Evolutionary conservation across 2,888 invertebrate species (phyloP).

Genomic region (Agrochola lychnidis): DNA sequence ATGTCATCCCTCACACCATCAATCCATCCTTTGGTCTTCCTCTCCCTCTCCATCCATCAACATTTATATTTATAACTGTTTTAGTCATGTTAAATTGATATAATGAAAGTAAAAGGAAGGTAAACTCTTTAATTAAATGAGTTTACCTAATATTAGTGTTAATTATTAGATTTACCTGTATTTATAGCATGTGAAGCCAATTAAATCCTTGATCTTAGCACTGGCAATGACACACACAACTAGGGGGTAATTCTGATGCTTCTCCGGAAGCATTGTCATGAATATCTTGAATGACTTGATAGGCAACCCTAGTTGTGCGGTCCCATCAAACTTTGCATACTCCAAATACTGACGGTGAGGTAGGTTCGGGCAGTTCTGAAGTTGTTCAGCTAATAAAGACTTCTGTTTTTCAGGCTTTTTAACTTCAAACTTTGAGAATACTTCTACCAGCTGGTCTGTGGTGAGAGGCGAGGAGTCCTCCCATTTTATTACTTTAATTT

Average conservation of each 20-base stretch:
- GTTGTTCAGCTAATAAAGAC: conserved; percentile 94
- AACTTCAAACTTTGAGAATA: conserved; percentile 89
- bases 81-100: neutral
- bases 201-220: conserved; percentile 97
- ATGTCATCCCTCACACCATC: neutral
- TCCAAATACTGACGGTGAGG: conserved; percentile 97
- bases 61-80: neutral
- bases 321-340: conserved; percentile 98
- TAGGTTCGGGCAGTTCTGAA: conserved; percentile 94
- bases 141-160: neutral
- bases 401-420: conserved; percentile 78
- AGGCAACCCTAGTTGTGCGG: conserved; percentile 94
- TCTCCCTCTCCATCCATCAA: neutral
- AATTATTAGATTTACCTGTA: conserved; percentile 88
- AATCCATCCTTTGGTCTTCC: neutral
- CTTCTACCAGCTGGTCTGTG: conserved; percentile 90
- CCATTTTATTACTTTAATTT: conserved; percentile 94
- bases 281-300: conserved; percentile 97
- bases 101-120: conserved; percentile 9
- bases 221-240: conserved; percentile 94
- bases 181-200: conserved; percentile 98
- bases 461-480: conserved; percentile 89
- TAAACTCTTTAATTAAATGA: conserved; percentile 8
- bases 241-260: conserved; percentile 95
- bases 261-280: conserved; percentile 96